Base-by-base conservation (phyloP, 2,113 vertebrate genomes). In the Elephas maximus region DNA sequence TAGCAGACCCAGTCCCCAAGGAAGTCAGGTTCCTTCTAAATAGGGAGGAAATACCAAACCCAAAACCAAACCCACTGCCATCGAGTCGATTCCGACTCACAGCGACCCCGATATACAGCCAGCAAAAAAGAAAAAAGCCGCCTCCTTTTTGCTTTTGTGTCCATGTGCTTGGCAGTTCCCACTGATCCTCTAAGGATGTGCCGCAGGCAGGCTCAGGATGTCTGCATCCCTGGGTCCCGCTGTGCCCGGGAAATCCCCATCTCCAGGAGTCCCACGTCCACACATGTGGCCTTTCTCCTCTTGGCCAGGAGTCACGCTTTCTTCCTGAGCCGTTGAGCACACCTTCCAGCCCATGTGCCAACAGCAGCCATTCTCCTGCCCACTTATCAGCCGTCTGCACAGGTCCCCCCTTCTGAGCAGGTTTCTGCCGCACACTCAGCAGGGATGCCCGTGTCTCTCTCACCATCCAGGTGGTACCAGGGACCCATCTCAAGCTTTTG, bases 201-300 rank as follows among this genome's bases (percentile, higher is more conserved):
- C 89, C 0, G 0, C 62, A 73, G 80, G 93, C 92, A 33, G n/a
- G 65, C 90, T 96, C 93, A 97, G 97, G 96, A 95, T 97, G 95
- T 95, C 93, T 96, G 81, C 73, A 57, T 92, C 94, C 81, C 94
- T 88, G 45, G 80, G 95, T 95, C 96, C 97, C 0, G 77, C 97
- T 97, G 93, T 91, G 97, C 82, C 92, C 95, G 97, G 96, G 97
- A 97, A 97, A 96, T 96, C 95, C 97, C 97, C 91, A 17, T 83
- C 97, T 96, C 90, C 95, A 97, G 84, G 91, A 95, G 95, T 90
- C 91, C 95, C 96, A 94, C 82, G 17, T 97, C 96, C 74, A 95
- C 82, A 96, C 51, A 71, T 80, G 57, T 81, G 86, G 85, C 91
- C 95, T 95, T 96, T 96, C 92, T 96, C 82, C 73, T 93, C 62